A percentile compares a stretch with the other conserved stretches of the same genome.
Evolutionary conservation across 2,888 invertebrate genomes (phyloP).

Genomic region (Stratiomys singularior): DNA sequence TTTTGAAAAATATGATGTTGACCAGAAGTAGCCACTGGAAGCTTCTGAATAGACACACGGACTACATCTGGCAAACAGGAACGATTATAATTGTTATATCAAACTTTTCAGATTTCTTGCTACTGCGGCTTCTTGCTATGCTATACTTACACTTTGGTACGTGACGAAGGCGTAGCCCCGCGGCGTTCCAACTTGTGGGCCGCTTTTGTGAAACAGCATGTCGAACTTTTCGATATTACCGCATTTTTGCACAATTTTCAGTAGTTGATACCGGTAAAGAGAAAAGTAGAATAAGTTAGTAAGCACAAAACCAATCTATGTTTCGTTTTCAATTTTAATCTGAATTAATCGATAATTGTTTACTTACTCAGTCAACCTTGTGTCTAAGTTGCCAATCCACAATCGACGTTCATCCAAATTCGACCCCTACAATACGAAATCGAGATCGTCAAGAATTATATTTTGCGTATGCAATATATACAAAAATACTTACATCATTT

Average conservation of each 20-base stretch:
- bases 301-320: neutral
- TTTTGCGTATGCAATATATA: neutral
- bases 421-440: constrained; percentile 35
- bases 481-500: constrained; percentile 46
- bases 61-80: too few relatives aligned
- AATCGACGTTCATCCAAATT: constrained; percentile 66
- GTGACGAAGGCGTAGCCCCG: constrained; percentile 95
- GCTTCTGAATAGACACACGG: too few relatives aligned
- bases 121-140: too few relatives aligned
- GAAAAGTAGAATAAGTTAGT: constrained; percentile 51
- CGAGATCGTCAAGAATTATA: neutral
- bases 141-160: constrained; percentile 69
- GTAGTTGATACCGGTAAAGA: constrained; percentile 87
- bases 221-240: constrained; percentile 95
- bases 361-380: constrained; percentile 94
- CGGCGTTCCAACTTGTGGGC: constrained; percentile 88
- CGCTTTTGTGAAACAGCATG: constrained; percentile 91
- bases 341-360: constrained; percentile 50
- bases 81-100: too few relatives aligned
- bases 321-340: too few relatives aligned
- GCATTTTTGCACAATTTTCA: constrained; percentile 95
- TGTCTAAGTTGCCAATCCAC: constrained; percentile 94
- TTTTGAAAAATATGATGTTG: too few relatives aligned
- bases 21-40: too few relatives aligned
- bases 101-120: too few relatives aligned